These are phyloP conservation scores for Stigmatopora nigra DNA, from an alignment of 2,113 vertebrate genomes.

Conservation along the genomic window DNA sequence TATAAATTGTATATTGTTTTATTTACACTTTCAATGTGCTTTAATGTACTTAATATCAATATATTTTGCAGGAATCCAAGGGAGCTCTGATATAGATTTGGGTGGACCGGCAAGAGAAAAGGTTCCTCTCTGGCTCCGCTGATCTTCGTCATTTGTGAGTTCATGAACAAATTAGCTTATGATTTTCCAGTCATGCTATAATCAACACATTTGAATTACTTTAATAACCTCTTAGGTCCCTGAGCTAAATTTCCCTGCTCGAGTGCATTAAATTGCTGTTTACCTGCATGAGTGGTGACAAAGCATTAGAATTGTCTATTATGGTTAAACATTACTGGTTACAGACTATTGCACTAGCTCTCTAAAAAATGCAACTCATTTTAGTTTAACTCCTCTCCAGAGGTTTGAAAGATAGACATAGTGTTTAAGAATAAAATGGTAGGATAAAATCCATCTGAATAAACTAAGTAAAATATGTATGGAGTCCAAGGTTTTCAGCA, in stretches of 20 bases:
- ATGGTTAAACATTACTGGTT: not conserved
- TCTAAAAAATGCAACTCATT: not conserved
- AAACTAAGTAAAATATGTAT: not conserved
- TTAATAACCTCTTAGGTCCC: not conserved
- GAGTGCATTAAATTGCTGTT: not conserved
- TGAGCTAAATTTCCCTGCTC: not conserved
- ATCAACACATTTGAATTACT: not conserved
- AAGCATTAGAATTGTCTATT: not conserved
- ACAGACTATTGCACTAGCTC: not conserved
- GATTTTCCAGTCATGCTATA: not conserved
- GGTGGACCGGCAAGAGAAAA: not conserved
- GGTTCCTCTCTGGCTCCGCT: not conserved
- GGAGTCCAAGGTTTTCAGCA: not conserved
- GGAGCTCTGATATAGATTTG: not conserved
- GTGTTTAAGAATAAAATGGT: not conserved
- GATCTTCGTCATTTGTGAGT: not conserved
- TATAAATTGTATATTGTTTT: not conserved
- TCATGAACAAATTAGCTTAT: not conserved
- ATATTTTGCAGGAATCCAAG: not conserved
- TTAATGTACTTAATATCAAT: not conserved
- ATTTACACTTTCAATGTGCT: not conserved
- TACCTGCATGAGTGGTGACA: not conserved
- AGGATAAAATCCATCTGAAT: not conserved
- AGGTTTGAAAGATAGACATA: not conserved
- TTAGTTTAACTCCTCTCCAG: not conserved